Evolutionary conservation across 2,797 vertebrate genomes (phyloP).

Genomic region (Phrynocephalus guinanensis): DNA sequence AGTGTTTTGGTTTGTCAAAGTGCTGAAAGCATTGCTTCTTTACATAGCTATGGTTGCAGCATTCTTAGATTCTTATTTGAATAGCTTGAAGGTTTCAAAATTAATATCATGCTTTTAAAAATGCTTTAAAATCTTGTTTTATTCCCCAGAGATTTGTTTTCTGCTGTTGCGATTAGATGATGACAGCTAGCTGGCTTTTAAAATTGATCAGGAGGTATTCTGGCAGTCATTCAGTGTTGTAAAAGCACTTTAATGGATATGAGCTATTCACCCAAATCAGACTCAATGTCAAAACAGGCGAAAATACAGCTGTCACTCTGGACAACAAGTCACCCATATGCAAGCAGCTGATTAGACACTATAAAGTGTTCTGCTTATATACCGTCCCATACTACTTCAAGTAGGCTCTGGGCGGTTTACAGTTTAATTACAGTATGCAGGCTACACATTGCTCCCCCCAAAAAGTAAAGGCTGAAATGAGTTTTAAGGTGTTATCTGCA

Average conservation of each 20-base stretch:
- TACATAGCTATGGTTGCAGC: slow-evolving; percentile 59
- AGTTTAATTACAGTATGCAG: no score
- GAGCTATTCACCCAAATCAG: slow-evolving; percentile 89
- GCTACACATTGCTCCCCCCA: no score
- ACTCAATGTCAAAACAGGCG: slow-evolving; percentile 88
- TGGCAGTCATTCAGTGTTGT: slow-evolving; percentile 88
- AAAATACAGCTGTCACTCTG: slow-evolving; percentile 89
- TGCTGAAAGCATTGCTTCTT: slow-evolving; percentile 68
- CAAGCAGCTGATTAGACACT: slow-evolving; percentile 82
- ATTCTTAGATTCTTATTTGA: slow-evolving; percentile 76
- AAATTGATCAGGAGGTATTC: slow-evolving; percentile 92
- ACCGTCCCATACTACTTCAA: no score
- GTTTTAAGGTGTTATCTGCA: slow-evolving; percentile 66
- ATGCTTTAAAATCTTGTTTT: slow-evolving; percentile 84
- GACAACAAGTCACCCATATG: slow-evolving; percentile 84
- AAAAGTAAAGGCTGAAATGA: slow-evolving; percentile 71
- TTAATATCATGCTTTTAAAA: slow-evolving; percentile 80
- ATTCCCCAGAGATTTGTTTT: slow-evolving; percentile 86
- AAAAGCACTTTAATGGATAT: slow-evolving; percentile 91
- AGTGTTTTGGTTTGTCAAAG: slow-evolving; percentile 69
- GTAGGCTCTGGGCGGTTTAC: no score
- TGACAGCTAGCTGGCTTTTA: slow-evolving; percentile 89
- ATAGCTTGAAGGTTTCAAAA: slow-evolving; percentile 78
- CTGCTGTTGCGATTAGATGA: slow-evolving; percentile 84
- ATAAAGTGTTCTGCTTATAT: slow-evolving; percentile 26